Percentiles rank a stretch among this genome's conserved stretches.
phyloP scores from a whole-genome alignment of 2,797 vertebrate species.

The Labeo calbasu region DNA sequence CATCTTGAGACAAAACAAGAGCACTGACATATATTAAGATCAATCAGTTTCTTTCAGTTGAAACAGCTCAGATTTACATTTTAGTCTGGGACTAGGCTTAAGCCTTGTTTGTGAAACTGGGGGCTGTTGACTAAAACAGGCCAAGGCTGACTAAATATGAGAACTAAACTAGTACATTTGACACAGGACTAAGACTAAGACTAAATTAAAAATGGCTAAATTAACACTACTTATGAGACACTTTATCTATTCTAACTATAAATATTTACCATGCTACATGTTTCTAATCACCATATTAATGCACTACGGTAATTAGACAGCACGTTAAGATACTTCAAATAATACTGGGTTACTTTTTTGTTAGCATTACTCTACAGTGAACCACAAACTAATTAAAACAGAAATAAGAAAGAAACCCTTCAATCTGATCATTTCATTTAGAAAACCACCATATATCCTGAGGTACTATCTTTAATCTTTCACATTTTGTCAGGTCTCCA shows the following conservation, averaged over 20 bases:
- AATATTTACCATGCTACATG: not conserved
- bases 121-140: too few species aligned
- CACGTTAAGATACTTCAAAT: not conserved
- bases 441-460: constrained; percentile 2
- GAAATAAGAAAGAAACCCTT: not conserved
- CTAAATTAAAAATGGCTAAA: too few species aligned
- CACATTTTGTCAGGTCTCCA: constrained; percentile 20
- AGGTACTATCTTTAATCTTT: constrained; percentile 29
- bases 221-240: not conserved
- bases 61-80: too few species aligned
- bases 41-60: too few species aligned
- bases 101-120: too few species aligned
- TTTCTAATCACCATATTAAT: not conserved
- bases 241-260: not conserved
- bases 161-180: too few species aligned
- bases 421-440: constrained; percentile 31
- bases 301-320: not conserved
- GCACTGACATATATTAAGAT: too few species aligned
- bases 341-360: not conserved
- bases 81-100: too few species aligned
- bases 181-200: too few species aligned
- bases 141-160: too few species aligned
- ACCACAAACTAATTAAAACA: constrained; percentile 28
- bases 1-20: too few species aligned
- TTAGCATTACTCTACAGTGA: not conserved